Evolutionary conservation across 2,797 vertebrate species (phyloP).

Genomic region (Xyrichtys novacula): DNA sequence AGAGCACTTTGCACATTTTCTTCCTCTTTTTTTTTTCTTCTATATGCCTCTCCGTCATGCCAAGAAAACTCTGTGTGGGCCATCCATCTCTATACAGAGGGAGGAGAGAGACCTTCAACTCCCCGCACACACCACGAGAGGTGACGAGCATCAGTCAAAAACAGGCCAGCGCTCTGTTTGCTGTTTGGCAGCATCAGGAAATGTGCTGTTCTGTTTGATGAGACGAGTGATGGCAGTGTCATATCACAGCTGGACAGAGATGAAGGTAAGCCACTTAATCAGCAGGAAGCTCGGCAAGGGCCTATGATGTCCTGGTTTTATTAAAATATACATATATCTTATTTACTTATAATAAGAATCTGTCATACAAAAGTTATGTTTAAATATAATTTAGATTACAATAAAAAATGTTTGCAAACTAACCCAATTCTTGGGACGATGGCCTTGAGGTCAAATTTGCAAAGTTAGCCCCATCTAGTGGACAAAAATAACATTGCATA

Average conservation of each 20-base stretch:
- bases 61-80: conserved; percentile 46
- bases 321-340: background rate
- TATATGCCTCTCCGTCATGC: conserved; percentile 35
- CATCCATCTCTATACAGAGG: conserved; percentile 63
- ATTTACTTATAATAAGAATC: background rate
- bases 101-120: conserved; percentile 30
- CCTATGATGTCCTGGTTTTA: conserved; percentile 11
- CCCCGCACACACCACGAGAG: conserved; percentile 13
- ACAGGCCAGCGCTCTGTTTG: conserved; percentile 34
- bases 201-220: conserved; percentile 42
- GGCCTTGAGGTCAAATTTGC: background rate
- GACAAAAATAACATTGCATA: background rate
- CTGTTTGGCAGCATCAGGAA: conserved; percentile 44
- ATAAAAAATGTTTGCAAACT: background rate
- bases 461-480: conserved; percentile 68
- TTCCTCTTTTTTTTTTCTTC: conserved; percentile 32
- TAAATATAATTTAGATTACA: background rate
- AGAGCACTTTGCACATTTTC: conserved; percentile 48
- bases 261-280: conserved; percentile 7
- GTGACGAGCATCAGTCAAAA: conserved; percentile 49
- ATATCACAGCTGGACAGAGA: conserved; percentile 53
- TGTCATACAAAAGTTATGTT: background rate
- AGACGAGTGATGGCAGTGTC: conserved; percentile 44
- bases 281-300: background rate
- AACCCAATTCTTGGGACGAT: background rate